Percentiles rank a stretch among this genome's conserved stretches.
These are phyloP conservation scores for Microtus montanus DNA, from an alignment of 2,113 vertebrate species.

Conservation along the genomic window DNA sequence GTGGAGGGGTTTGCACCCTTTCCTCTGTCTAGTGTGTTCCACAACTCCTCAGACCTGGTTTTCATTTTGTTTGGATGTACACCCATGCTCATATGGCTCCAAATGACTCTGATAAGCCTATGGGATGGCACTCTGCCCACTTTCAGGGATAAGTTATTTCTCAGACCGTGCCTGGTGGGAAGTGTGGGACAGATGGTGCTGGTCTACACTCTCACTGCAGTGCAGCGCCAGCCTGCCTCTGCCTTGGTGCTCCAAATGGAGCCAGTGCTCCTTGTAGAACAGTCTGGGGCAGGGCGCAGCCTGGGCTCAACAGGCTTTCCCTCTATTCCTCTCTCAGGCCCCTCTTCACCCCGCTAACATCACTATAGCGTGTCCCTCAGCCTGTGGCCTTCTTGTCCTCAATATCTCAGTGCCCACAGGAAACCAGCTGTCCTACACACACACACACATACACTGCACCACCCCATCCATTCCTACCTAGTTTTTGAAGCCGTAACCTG, in stretches of 20 bases:
- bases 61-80: background rate
- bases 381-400: background rate
- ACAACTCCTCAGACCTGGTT: background rate
- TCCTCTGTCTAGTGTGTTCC: background rate
- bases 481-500: rapidly evolving
- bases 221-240: background rate
- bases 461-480: rapidly evolving
- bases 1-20: background rate
- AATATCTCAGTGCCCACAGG: no score
- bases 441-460: background rate
- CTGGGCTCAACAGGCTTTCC: background rate
- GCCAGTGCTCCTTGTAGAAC: background rate
- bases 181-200: background rate
- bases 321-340: background rate
- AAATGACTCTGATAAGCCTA: background rate
- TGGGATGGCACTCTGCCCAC: background rate
- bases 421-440: background rate
- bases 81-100: no score
- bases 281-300: background rate
- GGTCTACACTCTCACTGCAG: background rate
- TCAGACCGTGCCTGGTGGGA: background rate
- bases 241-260: background rate
- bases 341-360: no score
- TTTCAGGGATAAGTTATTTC: background rate
- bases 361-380: background rate